phyloP scores from a whole-genome alignment of 30 jellyfish, hydroid and myxozoan genomes.

The Nemopilema nomurai region DNA sequence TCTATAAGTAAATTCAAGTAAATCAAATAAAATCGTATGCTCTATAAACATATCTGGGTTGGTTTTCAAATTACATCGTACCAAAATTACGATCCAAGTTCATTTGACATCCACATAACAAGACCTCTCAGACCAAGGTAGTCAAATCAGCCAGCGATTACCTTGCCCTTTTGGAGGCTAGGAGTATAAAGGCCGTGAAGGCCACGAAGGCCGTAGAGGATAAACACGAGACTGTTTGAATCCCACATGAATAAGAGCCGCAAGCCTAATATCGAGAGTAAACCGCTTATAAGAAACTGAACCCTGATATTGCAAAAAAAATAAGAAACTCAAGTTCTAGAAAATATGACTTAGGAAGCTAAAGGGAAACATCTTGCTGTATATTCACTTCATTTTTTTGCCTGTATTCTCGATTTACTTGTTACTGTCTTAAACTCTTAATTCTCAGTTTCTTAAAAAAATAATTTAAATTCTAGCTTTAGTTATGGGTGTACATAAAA shows the following conservation, averaged over 20 bases:
- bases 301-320: not conserved
- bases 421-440: not conserved
- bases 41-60: not conserved
- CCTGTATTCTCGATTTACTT: not conserved
- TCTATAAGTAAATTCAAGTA: not conserved
- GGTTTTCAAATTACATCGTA: not conserved
- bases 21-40: not conserved
- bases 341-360: not conserved
- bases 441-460: not conserved
- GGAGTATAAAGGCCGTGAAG: not conserved
- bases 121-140: not conserved
- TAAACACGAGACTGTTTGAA: not conserved
- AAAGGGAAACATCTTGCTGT: not conserved
- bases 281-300: not conserved
- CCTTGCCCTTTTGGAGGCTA: not conserved
- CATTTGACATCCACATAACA: not conserved
- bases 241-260: not conserved
- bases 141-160: not conserved
- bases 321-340: not conserved
- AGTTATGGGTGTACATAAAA: not conserved
- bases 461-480: not conserved
- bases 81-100: not conserved
- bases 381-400: not conserved
- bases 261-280: not conserved
- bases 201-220: not conserved